A percentile compares a stretch with the other conserved stretches of the same genome.
Evolutionary conservation across 2,888 invertebrate genomes (phyloP).

Genomic region (Caenorhabditis japonica): DNA sequence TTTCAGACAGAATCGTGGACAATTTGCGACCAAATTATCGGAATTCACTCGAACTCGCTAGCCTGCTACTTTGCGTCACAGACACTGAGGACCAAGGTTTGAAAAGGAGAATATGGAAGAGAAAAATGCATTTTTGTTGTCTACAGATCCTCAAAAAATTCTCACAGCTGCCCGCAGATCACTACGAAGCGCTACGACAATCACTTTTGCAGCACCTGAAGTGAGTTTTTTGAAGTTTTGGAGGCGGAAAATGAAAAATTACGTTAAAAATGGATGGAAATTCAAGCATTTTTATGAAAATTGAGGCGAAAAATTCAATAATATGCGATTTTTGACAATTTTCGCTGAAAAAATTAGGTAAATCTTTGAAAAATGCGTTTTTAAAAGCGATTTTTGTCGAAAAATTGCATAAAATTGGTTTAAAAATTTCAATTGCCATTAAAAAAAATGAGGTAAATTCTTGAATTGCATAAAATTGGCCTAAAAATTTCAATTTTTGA

Average conservation of each 20-base stretch:
- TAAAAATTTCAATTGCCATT: too few relatives aligned
- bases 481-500: too few relatives aligned
- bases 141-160: slow-evolving; percentile 64
- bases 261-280: neutral
- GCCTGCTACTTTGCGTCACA: slow-evolving; percentile 92
- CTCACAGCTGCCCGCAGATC: slow-evolving; percentile 55
- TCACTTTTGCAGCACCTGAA: slow-evolving; percentile 88
- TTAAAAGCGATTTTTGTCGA: too few relatives aligned
- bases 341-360: too few relatives aligned
- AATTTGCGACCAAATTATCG: slow-evolving; percentile 92
- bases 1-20: slow-evolving; percentile 96
- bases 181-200: slow-evolving; percentile 87
- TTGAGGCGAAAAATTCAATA: too few relatives aligned
- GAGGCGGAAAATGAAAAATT: neutral
- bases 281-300: too few relatives aligned
- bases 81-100: slow-evolving; percentile 84
- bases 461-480: neutral
- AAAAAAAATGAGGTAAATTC: too few relatives aligned
- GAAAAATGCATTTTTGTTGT: slow-evolving; percentile 26
- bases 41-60: slow-evolving; percentile 83
- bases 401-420: too few relatives aligned
- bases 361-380: too few relatives aligned
- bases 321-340: too few relatives aligned
- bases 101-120: neutral
- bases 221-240: slow-evolving; percentile 51